Percentiles rank a stretch among this genome's conserved stretches.
Conservation (phyloP, 2,113 vertebrate genomes). For the Misgurnus anguillicaudatus region DNA sequence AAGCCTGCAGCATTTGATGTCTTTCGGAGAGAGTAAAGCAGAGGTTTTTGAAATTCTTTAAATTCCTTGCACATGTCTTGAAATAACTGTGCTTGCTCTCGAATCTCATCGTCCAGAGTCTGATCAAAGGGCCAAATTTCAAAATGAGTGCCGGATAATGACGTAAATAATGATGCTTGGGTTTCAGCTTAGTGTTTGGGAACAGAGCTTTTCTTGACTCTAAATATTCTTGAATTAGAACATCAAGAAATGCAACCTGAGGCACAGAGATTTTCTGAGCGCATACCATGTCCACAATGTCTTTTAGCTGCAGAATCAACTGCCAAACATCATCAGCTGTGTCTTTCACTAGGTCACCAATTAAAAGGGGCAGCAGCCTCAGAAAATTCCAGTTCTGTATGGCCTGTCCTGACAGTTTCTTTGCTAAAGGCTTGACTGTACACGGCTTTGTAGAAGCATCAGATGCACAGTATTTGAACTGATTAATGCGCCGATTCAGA, state of each 20-base stretch:
- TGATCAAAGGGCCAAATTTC: slow-evolving; percentile 42
- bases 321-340: slow-evolving; percentile 1
- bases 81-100: slow-evolving; percentile 51
- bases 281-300: slow-evolving; percentile 5
- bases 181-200: slow-evolving; percentile 40
- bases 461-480: slow-evolving; percentile 52
- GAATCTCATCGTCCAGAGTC: slow-evolving; percentile 39
- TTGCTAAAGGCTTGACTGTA: slow-evolving; percentile 42
- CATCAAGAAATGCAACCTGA: slow-evolving; percentile 43
- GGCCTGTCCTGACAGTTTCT: slow-evolving; percentile 51
- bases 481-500: slow-evolving; percentile 52
- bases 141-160: slow-evolving; percentile 35
- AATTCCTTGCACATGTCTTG: slow-evolving; percentile 48
- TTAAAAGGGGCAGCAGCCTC: slow-evolving; percentile 51
- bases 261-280: slow-evolving; percentile 1
- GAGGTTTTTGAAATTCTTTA: slow-evolving; percentile 53
- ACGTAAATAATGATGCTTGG: slow-evolving; percentile 42
- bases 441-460: slow-evolving; percentile 55
- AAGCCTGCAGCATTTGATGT: slow-evolving; percentile 56
- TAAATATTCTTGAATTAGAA: slow-evolving; percentile 51
- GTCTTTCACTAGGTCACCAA: slow-evolving; percentile 34
- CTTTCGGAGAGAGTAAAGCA: slow-evolving; percentile 45
- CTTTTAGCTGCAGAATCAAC: slow-evolving; percentile 30
- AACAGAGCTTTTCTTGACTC: slow-evolving; percentile 41
- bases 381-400: slow-evolving; percentile 59